Conservation (phyloP, 1,140 invertebrate genomes). For the Cyclargus thomasi region DNA sequence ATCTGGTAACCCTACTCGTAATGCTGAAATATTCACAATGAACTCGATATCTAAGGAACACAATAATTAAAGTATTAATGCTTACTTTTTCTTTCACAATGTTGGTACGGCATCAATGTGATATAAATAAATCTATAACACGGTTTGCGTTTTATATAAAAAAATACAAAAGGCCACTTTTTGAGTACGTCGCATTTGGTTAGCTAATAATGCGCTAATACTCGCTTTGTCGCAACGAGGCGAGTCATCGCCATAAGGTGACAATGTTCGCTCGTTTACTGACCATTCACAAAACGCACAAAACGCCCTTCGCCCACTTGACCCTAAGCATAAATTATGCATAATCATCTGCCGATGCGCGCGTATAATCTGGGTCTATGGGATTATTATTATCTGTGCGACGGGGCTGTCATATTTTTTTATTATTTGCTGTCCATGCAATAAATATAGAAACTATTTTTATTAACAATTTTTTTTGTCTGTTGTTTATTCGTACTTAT, state of each 20-base stretch:
- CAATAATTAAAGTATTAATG: too few relatives aligned
- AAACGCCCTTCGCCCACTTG: slow-evolving; percentile 49
- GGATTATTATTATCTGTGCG: slow-evolving; percentile 14
- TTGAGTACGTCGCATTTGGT: slow-evolving; percentile 1
- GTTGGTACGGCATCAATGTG: too few relatives aligned
- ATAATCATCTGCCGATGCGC: slow-evolving; percentile 52
- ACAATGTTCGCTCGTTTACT: slow-evolving; percentile 64
- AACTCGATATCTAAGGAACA: too few relatives aligned
- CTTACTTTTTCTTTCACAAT: too few relatives aligned
- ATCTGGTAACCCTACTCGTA: too few relatives aligned
- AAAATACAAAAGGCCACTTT: not conserved
- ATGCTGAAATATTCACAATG: too few relatives aligned
- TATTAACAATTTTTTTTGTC: too few relatives aligned
- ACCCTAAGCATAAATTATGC: slow-evolving; percentile 69
- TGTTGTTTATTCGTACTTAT: too few relatives aligned
- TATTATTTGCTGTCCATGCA: not conserved
- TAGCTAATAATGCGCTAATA: slow-evolving; percentile 37
- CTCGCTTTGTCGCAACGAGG: slow-evolving; percentile 32
- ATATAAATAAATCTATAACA: not conserved
- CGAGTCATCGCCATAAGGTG: slow-evolving; percentile 60
- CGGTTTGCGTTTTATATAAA: not conserved
- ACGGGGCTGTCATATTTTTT: not conserved
- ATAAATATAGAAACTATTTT: too few relatives aligned
- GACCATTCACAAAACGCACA: slow-evolving; percentile 55
- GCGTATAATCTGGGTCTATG: slow-evolving; percentile 10